Evolutionary conservation across 1,140 invertebrate genomes (phyloP).

Genomic region (Lepidurus apus): DNA sequence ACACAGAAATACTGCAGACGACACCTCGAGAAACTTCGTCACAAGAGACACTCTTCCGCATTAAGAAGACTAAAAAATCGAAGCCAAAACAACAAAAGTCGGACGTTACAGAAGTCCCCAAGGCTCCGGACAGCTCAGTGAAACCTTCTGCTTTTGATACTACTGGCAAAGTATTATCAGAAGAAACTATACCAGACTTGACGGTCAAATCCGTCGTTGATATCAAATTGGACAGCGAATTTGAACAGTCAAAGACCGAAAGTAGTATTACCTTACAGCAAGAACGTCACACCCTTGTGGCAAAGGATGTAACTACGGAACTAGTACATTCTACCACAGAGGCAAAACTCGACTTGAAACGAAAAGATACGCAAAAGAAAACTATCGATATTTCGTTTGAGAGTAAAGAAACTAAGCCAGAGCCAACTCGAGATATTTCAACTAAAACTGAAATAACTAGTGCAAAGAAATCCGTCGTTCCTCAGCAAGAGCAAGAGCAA

Average conservation of each 20-base stretch:
- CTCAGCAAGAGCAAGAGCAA: not conserved
- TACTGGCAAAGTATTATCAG: not conserved
- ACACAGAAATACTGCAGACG: not conserved
- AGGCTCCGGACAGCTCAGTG: not conserved
- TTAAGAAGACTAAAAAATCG: not conserved
- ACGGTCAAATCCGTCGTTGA: not conserved
- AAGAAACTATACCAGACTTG: not conserved
- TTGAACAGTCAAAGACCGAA: not conserved
- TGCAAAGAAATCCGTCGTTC: not conserved
- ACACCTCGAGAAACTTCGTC: not conserved
- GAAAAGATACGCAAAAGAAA: no score
- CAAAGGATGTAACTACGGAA: no score
- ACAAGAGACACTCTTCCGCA: slow-evolving; percentile 7
- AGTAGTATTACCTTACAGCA: not conserved
- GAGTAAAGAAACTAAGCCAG: not conserved
- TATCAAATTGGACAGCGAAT: not conserved
- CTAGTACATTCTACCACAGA: no score
- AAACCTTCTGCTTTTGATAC: not conserved
- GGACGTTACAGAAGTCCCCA: not conserved
- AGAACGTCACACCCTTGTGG: not conserved
- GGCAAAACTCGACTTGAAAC: no score
- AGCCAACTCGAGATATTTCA: not conserved
- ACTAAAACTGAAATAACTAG: not conserved
- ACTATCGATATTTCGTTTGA: no score
- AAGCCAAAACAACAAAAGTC: not conserved